These are phyloP conservation scores for Agelas oroides DNA, from an alignment of 37 sponge, comb jelly and placozoan species.

Conservation along the genomic window DNA sequence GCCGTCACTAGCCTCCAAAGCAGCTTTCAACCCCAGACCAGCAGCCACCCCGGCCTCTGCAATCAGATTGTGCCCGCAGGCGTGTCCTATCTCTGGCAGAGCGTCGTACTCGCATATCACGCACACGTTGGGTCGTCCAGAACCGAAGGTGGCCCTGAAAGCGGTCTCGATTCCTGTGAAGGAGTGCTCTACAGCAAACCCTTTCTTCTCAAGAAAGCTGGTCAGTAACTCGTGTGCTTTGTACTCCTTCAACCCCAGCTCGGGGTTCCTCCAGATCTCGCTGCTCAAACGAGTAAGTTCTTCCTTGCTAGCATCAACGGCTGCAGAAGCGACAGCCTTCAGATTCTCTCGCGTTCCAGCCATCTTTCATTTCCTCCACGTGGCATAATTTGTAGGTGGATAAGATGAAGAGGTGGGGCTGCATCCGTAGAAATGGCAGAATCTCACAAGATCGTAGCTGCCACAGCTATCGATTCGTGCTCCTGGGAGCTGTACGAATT, in stretches of 20 bases:
- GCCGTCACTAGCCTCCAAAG: conserved; percentile 41
- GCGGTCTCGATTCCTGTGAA: conserved; percentile 80
- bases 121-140: conserved; percentile 66
- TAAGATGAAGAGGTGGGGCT: no score
- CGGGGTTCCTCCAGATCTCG: conserved; percentile 76
- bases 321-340: neutral
- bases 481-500: conserved; percentile 22
- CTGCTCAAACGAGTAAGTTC: conserved; percentile 45
- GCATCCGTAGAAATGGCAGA: no score
- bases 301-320: conserved; percentile 6
- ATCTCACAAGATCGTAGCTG: conserved; percentile 16
- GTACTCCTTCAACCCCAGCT: conserved; percentile 65
- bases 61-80: conserved; percentile 96
- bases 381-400: no score
- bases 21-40: conserved; percentile 86
- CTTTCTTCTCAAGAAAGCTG: conserved; percentile 69
- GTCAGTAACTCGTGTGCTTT: conserved; percentile 79
- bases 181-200: conserved; percentile 76
- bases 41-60: conserved; percentile 95
- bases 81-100: conserved; percentile 94
- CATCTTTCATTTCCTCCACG: no score
- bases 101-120: conserved; percentile 94
- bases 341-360: neutral
- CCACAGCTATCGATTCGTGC: neutral
- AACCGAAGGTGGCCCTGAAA: conserved; percentile 83